phyloP scores from a whole-genome alignment of 2,888 invertebrate genomes.

The Callimorpha dominula region DNA sequence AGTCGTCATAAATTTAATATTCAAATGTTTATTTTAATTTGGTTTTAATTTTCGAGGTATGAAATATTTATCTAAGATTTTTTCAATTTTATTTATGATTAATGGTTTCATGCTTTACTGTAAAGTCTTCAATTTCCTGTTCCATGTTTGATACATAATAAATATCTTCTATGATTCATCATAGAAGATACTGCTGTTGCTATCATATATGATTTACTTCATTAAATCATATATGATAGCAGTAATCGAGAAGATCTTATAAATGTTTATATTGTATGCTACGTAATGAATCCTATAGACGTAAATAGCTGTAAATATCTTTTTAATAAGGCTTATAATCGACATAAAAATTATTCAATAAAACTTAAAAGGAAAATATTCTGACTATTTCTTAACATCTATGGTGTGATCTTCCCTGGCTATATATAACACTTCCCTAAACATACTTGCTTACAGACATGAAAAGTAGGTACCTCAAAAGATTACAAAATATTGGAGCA shows the following conservation, averaged over 20 bases:
- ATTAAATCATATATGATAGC: slow-evolving; percentile 5
- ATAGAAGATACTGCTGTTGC: too few relatives aligned
- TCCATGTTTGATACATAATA: slow-evolving; percentile 27
- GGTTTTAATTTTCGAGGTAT: slow-evolving; percentile 24
- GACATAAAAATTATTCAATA: slow-evolving; percentile 47
- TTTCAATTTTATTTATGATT: slow-evolving; percentile 27
- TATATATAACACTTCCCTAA: too few relatives aligned
- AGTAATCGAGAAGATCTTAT: slow-evolving; percentile 2
- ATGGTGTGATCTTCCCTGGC: not conserved
- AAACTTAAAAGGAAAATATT: slow-evolving; percentile 24
- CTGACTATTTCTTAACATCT: not conserved
- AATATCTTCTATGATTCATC: too few relatives aligned
- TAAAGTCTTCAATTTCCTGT: slow-evolving; percentile 31
- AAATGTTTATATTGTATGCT: slow-evolving; percentile 26
- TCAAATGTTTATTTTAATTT: slow-evolving; percentile 21
- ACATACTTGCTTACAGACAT: too few relatives aligned
- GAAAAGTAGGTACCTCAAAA: too few relatives aligned
- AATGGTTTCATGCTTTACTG: slow-evolving; percentile 34
- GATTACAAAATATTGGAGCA: too few relatives aligned
- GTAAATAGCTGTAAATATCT: slow-evolving; percentile 43
- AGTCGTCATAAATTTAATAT: slow-evolving; percentile 46
- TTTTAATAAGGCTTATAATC: slow-evolving; percentile 34
- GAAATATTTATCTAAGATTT: slow-evolving; percentile 25
- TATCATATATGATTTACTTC: too few relatives aligned
- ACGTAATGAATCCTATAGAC: slow-evolving; percentile 27